phyloP scores from a whole-genome alignment of 2,888 invertebrate species.

The Lathronympha strigana region DNA sequence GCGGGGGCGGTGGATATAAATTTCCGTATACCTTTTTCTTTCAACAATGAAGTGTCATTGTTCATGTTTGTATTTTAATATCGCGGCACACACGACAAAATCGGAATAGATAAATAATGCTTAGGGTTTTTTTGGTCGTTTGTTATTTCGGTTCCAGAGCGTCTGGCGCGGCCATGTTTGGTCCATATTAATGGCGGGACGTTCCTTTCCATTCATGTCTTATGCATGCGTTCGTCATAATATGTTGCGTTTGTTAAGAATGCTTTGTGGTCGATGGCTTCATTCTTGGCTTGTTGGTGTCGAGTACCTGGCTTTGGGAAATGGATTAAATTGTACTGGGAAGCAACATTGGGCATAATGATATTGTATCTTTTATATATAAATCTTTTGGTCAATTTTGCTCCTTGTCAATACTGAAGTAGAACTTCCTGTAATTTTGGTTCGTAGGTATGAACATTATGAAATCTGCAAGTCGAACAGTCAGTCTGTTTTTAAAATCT shows the following conservation, averaged over 20 bases:
- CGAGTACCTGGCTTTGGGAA: constrained; percentile 37
- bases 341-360: constrained; percentile 16
- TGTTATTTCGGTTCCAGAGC: constrained; percentile 71
- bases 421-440: constrained; percentile 7
- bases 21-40: constrained; percentile 67
- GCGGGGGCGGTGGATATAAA: constrained; percentile 66
- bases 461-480: no score
- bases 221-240: constrained; percentile 50
- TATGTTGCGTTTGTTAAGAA: constrained; percentile 52
- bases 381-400: constrained; percentile 6
- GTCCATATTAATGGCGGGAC: constrained; percentile 63
- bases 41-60: constrained; percentile 76
- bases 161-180: constrained; percentile 67
- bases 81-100: constrained; percentile 70
- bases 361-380: constrained; percentile 9
- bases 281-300: constrained; percentile 40
- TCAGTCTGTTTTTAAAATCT: no score
- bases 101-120: constrained; percentile 77
- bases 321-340: constrained; percentile 37
- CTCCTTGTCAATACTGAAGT: constrained; percentile 8
- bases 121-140: constrained; percentile 64
- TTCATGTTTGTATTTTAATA: constrained; percentile 81
- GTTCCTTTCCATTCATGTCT: constrained; percentile 55
- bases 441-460: no score
- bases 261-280: constrained; percentile 43